These are phyloP conservation scores for Aulostomus chinensis DNA, from an alignment of 2,797 vertebrate genomes.

Conservation along the genomic window DNA sequence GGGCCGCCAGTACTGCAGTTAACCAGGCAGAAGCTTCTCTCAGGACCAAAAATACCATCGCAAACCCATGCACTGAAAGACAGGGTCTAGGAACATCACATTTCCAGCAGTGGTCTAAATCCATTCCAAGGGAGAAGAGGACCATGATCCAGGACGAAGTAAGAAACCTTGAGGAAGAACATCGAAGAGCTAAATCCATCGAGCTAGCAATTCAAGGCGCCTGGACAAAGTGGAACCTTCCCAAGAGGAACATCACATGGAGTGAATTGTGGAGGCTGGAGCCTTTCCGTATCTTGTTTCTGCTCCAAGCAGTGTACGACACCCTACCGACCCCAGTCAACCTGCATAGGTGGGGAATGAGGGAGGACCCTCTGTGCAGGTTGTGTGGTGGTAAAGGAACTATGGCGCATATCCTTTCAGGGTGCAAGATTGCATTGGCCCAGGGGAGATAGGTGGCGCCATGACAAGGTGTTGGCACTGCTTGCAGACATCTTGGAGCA, in stretches of 20 bases:
- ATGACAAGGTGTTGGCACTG: not conserved
- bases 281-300: not conserved
- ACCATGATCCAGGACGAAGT: not conserved
- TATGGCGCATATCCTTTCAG: not conserved
- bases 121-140: not conserved
- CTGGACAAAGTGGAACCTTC: not conserved
- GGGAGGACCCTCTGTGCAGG: no score
- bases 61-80: no score
- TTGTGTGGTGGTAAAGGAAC: not conserved
- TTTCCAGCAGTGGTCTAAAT: not conserved
- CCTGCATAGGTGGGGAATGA: not conserved
- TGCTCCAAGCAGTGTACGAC: slow-evolving; percentile 1
- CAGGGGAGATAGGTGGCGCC: not conserved
- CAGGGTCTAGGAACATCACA: not conserved
- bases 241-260: not conserved
- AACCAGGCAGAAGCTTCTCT: not conserved
- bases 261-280: not conserved
- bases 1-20: not conserved
- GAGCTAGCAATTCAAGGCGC: no score
- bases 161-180: not conserved
- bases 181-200: not conserved
- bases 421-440: not conserved
- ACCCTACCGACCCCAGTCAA: not conserved
- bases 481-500: not conserved
- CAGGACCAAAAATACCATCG: no score